phyloP scores from a whole-genome alignment of 2,113 vertebrate genomes.

The Helogale parvula region DNA sequence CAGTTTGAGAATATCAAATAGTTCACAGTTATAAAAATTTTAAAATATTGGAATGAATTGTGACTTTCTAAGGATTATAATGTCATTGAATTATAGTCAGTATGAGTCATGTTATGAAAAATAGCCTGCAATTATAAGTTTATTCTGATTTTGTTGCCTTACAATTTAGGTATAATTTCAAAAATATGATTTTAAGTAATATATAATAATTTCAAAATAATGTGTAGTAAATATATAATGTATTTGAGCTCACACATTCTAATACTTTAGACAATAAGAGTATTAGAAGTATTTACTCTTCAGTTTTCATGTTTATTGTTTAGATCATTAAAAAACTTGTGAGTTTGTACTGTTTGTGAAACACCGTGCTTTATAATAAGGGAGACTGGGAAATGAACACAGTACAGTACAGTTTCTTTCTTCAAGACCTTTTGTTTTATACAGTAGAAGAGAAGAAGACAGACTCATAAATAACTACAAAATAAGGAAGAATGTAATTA shows the following conservation, averaged over 20 bases:
- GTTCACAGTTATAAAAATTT: not conserved
- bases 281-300: not conserved
- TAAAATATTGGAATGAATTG: not conserved
- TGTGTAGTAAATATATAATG: not conserved
- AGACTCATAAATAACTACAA: constrained; percentile 32
- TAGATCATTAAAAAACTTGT: not conserved
- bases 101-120: not conserved
- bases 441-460: not conserved
- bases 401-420: not conserved
- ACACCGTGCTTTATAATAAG: not conserved
- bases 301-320: not conserved
- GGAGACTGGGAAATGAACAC: not conserved
- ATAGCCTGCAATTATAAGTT: not conserved
- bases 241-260: not conserved
- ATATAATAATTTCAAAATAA: not conserved
- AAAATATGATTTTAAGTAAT: not conserved
- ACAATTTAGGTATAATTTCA: not conserved
- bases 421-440: not conserved
- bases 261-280: not conserved
- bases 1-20: not conserved
- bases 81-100: not conserved
- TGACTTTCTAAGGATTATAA: not conserved
- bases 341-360: not conserved
- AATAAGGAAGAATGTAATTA: not conserved
- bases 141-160: constrained; percentile 1